These are phyloP conservation scores for Fulmarus glacialis DNA, from an alignment of 2,113 vertebrate genomes.

Conservation along the genomic window DNA sequence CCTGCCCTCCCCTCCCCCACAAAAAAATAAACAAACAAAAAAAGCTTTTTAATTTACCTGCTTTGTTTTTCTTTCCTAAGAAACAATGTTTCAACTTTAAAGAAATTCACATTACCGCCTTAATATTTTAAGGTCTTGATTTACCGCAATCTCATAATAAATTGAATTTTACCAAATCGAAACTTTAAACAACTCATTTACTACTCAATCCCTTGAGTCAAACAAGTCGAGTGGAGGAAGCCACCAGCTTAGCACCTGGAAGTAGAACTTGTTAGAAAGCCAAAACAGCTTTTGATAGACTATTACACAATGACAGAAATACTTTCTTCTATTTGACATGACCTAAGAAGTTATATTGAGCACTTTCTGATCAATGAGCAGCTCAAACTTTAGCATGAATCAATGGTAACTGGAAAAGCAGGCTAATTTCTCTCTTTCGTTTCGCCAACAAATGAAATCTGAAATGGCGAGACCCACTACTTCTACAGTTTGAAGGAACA, in stretches of 20 bases:
- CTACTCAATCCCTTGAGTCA: not conserved
- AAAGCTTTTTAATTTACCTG: not conserved
- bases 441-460: not conserved
- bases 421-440: not conserved
- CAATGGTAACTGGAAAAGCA: not conserved
- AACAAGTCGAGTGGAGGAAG: not conserved
- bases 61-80: not conserved
- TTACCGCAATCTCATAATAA: not conserved
- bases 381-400: not conserved
- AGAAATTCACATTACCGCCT: not conserved
- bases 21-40: fast-evolving
- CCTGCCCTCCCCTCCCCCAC: too few species aligned
- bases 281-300: not conserved
- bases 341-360: not conserved
- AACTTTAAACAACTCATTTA: not conserved
- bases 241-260: not conserved
- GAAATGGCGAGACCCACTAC: not conserved
- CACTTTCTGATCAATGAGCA: not conserved
- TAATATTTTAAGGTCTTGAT: not conserved
- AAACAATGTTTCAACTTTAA: not conserved
- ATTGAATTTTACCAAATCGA: not conserved
- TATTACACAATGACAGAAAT: not conserved
- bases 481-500: not conserved
- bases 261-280: not conserved
- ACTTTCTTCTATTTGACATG: not conserved